Conservation (phyloP, 2,888 invertebrate species). For the Spodoptera exigua region DNA sequence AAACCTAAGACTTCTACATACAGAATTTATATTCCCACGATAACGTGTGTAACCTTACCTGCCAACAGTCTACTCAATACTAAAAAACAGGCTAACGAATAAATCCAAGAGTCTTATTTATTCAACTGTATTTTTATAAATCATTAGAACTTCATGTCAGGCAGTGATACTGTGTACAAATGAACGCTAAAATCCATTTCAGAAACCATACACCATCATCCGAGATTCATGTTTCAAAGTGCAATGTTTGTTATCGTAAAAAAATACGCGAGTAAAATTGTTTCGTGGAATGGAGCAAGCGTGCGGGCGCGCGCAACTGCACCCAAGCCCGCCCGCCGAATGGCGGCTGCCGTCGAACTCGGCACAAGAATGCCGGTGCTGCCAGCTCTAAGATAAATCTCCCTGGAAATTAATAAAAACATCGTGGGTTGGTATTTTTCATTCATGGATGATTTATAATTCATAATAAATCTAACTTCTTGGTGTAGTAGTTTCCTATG, state of each 20-base stretch:
- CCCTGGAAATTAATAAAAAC: slow-evolving; percentile 20
- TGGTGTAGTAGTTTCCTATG: no score
- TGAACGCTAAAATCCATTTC: slow-evolving; percentile 28
- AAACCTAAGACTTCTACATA: no score
- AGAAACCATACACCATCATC: slow-evolving; percentile 16
- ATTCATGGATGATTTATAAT: no score
- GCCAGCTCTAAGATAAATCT: slow-evolving; percentile 30
- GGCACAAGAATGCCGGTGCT: slow-evolving; percentile 51
- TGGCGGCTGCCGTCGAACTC: slow-evolving; percentile 32
- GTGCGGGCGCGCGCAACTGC: slow-evolving; percentile 16
- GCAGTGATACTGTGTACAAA: slow-evolving; percentile 1
- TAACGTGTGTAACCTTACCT: no score
- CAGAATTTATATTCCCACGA: no score
- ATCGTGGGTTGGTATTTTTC: slow-evolving; percentile 5
- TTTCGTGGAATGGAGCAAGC: slow-evolving; percentile 8
- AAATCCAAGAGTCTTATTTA: not conserved
- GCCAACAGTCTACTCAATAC: not conserved
- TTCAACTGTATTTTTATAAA: not conserved
- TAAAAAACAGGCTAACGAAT: slow-evolving; percentile 1
- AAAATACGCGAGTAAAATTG: slow-evolving; percentile 46
- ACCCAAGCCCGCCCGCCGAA: slow-evolving; percentile 26
- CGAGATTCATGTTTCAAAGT: slow-evolving; percentile 25
- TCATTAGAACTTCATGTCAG: not conserved
- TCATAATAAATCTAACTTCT: no score
- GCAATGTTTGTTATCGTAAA: slow-evolving; percentile 47